Conservation (phyloP, 2,113 vertebrate species). For the Cynoglossus semilaevis region DNA sequence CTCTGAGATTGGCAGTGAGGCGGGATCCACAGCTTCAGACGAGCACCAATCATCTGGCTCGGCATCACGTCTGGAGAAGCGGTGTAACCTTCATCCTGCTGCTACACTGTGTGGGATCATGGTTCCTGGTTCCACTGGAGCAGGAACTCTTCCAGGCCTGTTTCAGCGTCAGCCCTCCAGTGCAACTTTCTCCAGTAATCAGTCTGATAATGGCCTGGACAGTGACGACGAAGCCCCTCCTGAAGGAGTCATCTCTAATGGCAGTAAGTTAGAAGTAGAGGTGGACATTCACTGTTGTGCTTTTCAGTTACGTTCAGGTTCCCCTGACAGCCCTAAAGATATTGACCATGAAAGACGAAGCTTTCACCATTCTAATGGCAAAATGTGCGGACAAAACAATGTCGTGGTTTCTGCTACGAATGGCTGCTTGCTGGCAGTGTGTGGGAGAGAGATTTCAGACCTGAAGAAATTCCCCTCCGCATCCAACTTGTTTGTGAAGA, state of each 20-base stretch:
- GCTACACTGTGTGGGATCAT: conserved; percentile 71
- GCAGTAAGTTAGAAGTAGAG: conserved; percentile 94
- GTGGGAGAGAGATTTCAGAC: conserved; percentile 83
- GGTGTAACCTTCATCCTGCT: conserved; percentile 89
- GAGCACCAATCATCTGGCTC: conserved; percentile 81
- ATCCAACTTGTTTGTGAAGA: conserved; percentile 89
- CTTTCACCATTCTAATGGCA: conserved; percentile 70
- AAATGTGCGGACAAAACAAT: conserved; percentile 85
- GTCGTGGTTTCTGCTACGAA: conserved; percentile 83
- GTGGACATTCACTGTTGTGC: conserved; percentile 96
- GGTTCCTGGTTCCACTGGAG: conserved; percentile 43
- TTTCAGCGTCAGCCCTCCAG: conserved; percentile 93
- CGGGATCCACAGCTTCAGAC: conserved; percentile 92
- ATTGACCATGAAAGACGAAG: conserved; percentile 58
- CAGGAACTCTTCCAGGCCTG: conserved; percentile 61
- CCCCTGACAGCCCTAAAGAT: conserved; percentile 60
- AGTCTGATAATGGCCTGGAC: conserved; percentile 94
- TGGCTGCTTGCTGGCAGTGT: conserved; percentile 77
- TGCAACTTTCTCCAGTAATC: conserved; percentile 91
- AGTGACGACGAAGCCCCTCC: conserved; percentile 92
- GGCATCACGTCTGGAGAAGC: conserved; percentile 81
- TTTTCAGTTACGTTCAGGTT: conserved; percentile 75
- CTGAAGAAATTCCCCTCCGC: conserved; percentile 90
- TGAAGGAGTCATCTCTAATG: conserved; percentile 90
- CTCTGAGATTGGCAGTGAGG: conserved; percentile 95